Base-by-base conservation (phyloP, 1,140 invertebrate species). In the Diorhabda carinulata region DNA sequence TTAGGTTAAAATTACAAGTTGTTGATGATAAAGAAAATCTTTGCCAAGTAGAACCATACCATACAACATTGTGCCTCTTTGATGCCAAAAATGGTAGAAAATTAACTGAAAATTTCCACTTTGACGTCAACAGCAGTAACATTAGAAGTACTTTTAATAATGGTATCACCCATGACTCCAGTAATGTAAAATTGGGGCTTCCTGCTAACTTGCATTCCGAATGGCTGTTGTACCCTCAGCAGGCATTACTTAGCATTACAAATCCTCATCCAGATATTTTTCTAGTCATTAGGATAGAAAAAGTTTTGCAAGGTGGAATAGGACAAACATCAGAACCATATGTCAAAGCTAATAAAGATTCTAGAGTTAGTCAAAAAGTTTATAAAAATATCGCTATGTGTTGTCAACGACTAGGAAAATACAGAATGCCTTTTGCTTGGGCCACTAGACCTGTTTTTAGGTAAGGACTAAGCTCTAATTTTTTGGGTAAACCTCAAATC, bases 351-450 rank as follows among this genome's bases (percentile, higher is more conserved):
- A 89, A 89, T 61, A 92, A 91, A 74, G 92, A 94, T 84, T 87
- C 89, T 4, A 89, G 88, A 77, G 81, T 90, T 61, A 93, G 90
- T 4, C 83, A 90, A 25, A 96, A 95, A 84, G 87, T 93, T 40
- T 91, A 95, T 77, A 94, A 92, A 83, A 88, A 88, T 75, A 91
- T 94, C 71, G 89, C 89, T 80, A 85, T 87, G 47, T 94, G 89
- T 80, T 93, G 91, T 74, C 89, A 92, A 79, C 87, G 91, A 77
- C 87, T 98, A 71, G 94, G 94, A 4, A 90, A 91, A 76, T 97
- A 97, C 82, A 87, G 92, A 74, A 98, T 98, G 93, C 95, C 95
- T 3, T 96, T 99, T 83, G 96, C 92, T 10, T 98, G 96, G 96
- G 89, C 93, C 56, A 94, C 94, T 2, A 88, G 91, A 71, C 92